Percentiles rank a stretch among this genome's conserved stretches.
phyloP scores from a whole-genome alignment of 2,888 invertebrate species.

The Glaucopsyche alexis region DNA sequence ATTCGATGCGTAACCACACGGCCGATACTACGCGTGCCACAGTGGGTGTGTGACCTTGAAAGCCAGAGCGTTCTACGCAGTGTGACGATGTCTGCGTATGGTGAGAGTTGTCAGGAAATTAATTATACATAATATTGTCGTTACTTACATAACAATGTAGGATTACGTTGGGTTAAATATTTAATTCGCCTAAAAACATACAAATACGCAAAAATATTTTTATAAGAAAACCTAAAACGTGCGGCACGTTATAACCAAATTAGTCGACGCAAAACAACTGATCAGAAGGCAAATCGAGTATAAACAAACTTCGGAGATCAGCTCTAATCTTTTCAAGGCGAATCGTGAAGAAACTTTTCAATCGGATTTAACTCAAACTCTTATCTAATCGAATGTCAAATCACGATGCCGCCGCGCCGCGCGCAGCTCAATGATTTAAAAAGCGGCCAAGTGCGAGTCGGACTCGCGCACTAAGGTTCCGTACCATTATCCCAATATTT shows the following conservation, averaged over 20 bases:
- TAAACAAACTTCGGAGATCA: constrained; percentile 45
- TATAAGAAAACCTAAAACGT: not conserved
- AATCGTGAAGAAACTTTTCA: constrained; percentile 65
- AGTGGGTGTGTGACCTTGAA: no score
- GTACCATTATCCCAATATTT: no score
- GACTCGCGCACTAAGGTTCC: no score
- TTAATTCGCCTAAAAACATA: no score
- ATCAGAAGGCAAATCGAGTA: constrained; percentile 25
- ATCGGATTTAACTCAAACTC: constrained; percentile 65
- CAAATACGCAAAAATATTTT: not conserved
- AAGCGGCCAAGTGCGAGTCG: not conserved
- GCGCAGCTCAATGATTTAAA: constrained; percentile 44
- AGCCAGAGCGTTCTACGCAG: no score
- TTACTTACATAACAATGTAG: no score
- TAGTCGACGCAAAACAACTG: constrained; percentile 19
- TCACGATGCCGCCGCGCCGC: constrained; percentile 50
- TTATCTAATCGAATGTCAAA: constrained; percentile 69
- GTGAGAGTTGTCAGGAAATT: no score
- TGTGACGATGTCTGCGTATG: no score
- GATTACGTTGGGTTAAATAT: no score
- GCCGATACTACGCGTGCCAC: no score
- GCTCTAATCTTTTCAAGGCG: constrained; percentile 59
- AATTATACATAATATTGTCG: no score
- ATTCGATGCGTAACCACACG: no score
- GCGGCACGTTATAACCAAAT: not conserved